Evolutionary conservation across 2,113 vertebrate genomes (phyloP).

Genomic region (Lophotis ruficrista): DNA sequence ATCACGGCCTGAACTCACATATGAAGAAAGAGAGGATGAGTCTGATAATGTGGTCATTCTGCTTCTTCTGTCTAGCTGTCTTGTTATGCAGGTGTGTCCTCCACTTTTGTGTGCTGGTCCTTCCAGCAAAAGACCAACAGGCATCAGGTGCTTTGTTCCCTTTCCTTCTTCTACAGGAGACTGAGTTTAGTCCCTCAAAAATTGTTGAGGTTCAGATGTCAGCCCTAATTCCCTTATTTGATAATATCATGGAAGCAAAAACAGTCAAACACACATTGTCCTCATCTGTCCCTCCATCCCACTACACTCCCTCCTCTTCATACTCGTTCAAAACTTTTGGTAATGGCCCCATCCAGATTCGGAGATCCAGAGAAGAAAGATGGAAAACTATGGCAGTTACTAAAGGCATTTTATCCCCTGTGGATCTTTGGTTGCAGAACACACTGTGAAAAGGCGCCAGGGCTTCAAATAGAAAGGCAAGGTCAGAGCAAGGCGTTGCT

Average conservation of each 20-base stretch:
- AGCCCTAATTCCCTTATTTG: neutral
- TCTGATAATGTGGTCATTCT: neutral
- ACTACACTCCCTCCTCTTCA: neutral
- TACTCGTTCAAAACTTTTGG: neutral
- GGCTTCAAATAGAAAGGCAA: neutral
- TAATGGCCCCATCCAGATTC: neutral
- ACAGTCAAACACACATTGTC: fast-evolving
- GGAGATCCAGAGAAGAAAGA: neutral
- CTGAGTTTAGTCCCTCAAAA: neutral
- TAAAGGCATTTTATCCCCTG: neutral
- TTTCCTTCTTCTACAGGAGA: neutral
- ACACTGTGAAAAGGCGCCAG: neutral
- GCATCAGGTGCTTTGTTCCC: neutral
- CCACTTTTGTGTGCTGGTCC: neutral
- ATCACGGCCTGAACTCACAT: neutral
- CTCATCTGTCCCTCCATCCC: neutral
- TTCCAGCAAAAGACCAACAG: neutral
- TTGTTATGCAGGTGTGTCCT: neutral
- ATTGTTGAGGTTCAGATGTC: neutral
- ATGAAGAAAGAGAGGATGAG: neutral
- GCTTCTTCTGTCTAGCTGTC: neutral
- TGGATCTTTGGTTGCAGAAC: neutral
- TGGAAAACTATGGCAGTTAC: neutral
- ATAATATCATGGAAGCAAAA: neutral
- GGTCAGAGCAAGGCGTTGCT: neutral